These are phyloP conservation scores for Eupristina koningsbergeri DNA, from an alignment of 1,140 invertebrate species.

Conservation along the genomic window DNA sequence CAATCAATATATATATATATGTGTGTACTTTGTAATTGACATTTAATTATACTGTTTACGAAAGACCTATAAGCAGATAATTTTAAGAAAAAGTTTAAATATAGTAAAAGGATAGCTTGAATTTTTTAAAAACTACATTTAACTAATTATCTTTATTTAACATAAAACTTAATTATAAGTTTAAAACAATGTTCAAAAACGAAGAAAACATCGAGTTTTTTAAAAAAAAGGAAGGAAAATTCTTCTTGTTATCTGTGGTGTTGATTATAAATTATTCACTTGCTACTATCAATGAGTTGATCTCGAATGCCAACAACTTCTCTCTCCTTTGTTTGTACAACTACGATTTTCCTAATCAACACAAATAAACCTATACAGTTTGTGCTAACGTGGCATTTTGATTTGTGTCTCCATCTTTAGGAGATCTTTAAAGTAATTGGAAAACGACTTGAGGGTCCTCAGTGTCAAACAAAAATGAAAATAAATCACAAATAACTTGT, in stretches of 20 bases:
- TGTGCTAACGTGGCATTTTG: neutral
- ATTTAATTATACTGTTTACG: neutral
- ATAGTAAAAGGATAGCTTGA: too few species aligned
- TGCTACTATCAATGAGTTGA: too few species aligned
- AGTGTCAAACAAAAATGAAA: neutral
- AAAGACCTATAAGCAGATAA: too few species aligned
- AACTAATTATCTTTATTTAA: too few species aligned
- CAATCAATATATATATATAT: neutral
- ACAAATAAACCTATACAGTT: neutral
- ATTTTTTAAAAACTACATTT: too few species aligned
- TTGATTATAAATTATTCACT: too few species aligned
- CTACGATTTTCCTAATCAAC: neutral
- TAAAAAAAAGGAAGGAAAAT: too few species aligned
- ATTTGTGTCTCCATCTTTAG: constrained; percentile 17
- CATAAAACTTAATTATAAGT: too few species aligned
- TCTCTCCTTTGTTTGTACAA: neutral
- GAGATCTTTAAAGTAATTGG: neutral
- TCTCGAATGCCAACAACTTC: neutral
- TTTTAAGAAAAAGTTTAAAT: too few species aligned
- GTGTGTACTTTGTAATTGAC: neutral
- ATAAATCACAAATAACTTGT: constrained; percentile 22
- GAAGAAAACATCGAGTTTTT: too few species aligned
- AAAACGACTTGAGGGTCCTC: neutral
- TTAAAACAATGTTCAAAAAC: too few species aligned
- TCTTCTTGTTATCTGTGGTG: too few species aligned